Base-by-base conservation (phyloP, 2,888 invertebrate species). In the Drosophila affinis region DNA sequence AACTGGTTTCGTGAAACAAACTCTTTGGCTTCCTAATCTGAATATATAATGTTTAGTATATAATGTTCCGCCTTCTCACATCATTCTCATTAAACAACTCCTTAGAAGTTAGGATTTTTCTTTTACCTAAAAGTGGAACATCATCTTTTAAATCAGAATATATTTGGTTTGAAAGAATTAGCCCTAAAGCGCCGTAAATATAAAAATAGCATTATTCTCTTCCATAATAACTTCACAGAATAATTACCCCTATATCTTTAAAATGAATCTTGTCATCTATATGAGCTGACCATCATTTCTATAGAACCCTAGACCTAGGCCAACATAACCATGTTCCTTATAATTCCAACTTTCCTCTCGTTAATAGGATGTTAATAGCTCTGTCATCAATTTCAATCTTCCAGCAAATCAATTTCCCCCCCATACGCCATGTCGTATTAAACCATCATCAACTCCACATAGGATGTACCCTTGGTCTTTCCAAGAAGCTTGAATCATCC, bases 391-490 rank as follows among this genome's bases (percentile, higher is more conserved):
- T 9, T 14, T 4, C 44, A 59, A 44, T 44, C 39, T 39, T 39
- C 39, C 39, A 39, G 39, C 39, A 44, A 39, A 24, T 54, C 45
- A 52, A 14, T n/a, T 18, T 5, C 14, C 21, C 6, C 14, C 24
- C 17, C 9, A 12, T 5, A 34, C 34, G 32, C 7, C 9, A 56
- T 39, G 14, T 58, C 24, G 9, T 39, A 48, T 55, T 55, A 45
- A n/a, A 44, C 54, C 27, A 68, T 48, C 44, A 24, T 44, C 32
- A 55, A 24, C 12, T 29, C 12, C 27, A 10, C 29, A 49, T n/a
- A n/a, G 17, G 17, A 21, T 44, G 18, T 34, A 14, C 14, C 52
- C 29, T 29, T 29, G 0, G 7, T 17, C 10, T 9, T 12, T 9
- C 10, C 24, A 44, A 32, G n/a, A 32, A 12, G 39, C 24, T 32